Evolutionary conservation across 1,140 invertebrate genomes (phyloP).

Genomic region (Zaprionus nigranus): DNA sequence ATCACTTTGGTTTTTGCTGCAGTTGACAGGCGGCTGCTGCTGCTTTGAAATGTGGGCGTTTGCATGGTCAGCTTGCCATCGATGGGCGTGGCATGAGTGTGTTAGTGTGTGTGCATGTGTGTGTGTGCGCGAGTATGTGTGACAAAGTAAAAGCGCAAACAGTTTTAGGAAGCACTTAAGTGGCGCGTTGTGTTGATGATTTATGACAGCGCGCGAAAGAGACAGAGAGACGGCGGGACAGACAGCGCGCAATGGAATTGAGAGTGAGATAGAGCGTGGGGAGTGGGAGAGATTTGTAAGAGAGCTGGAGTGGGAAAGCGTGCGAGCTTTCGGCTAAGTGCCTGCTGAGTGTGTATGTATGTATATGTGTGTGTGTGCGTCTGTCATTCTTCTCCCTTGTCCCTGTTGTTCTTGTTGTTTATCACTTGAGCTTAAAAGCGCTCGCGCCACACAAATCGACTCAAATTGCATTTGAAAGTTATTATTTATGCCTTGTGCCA

Average conservation of each 20-base stretch:
- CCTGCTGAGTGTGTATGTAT: conserved; percentile 26
- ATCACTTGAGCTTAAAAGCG: conserved; percentile 49
- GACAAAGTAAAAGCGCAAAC: conserved; percentile 62
- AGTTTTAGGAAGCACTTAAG: conserved; percentile 80
- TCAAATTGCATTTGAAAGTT: conserved; percentile 79
- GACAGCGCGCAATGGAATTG: not conserved
- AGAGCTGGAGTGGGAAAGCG: conserved; percentile 7
- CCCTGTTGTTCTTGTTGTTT: conserved; percentile 45
- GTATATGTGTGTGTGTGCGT: conserved; percentile 6
- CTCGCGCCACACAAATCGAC: conserved; percentile 61
- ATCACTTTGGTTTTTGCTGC: conserved; percentile 41
- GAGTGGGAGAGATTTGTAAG: not conserved
- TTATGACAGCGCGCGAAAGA: conserved; percentile 61
- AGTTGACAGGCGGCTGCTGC: conserved; percentile 56
- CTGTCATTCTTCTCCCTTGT: conserved; percentile 9
- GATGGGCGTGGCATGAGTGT: conserved; percentile 51
- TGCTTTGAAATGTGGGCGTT: conserved; percentile 57
- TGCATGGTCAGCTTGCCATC: conserved; percentile 58
- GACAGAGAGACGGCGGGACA: not conserved
- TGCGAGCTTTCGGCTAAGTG: conserved; percentile 36
- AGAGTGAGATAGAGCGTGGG: not conserved
- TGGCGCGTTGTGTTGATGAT: conserved; percentile 79
- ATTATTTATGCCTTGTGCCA: conserved; percentile 68
- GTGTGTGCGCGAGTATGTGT: conserved; percentile 26
- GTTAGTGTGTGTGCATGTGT: not conserved